phyloP scores from a whole-genome alignment of 2,113 vertebrate species.

The Meles meles region DNA sequence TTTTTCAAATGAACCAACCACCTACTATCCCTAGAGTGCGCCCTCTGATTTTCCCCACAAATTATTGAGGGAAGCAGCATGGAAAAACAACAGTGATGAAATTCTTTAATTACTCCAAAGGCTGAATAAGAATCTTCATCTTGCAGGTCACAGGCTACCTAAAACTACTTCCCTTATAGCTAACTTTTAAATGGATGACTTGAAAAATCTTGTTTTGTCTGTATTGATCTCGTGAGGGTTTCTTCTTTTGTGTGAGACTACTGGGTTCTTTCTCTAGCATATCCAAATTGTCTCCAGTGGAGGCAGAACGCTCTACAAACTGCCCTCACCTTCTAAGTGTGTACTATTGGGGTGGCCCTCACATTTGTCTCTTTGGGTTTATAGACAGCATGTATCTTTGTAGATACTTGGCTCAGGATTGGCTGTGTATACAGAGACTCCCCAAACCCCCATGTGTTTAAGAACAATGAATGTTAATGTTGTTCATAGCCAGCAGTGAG shows the following conservation, averaged over 20 bases:
- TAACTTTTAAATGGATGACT: background rate
- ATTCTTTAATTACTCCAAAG: background rate
- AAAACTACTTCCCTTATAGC: background rate
- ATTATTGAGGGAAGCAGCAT: background rate
- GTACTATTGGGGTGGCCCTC: background rate
- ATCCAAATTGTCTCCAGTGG: background rate
- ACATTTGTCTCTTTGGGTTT: background rate
- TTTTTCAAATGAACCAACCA: background rate
- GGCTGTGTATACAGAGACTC: background rate
- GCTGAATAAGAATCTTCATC: background rate
- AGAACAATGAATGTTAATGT: constrained; percentile 78
- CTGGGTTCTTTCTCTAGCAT: background rate
- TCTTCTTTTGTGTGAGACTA: background rate
- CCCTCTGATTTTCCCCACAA: background rate
- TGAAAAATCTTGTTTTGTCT: background rate
- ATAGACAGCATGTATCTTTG: background rate
- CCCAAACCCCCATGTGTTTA: constrained; percentile 26
- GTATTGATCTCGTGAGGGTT: background rate
- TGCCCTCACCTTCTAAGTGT: background rate
- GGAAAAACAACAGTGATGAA: background rate
- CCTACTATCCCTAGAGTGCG: background rate
- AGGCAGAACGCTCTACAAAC: background rate
- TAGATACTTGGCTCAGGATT: background rate
- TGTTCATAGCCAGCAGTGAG: constrained; percentile 77
- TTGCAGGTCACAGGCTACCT: background rate